Evolutionary conservation across 2,797 vertebrate genomes (phyloP).

Genomic region (Buphagus erythrorhynchus): DNA sequence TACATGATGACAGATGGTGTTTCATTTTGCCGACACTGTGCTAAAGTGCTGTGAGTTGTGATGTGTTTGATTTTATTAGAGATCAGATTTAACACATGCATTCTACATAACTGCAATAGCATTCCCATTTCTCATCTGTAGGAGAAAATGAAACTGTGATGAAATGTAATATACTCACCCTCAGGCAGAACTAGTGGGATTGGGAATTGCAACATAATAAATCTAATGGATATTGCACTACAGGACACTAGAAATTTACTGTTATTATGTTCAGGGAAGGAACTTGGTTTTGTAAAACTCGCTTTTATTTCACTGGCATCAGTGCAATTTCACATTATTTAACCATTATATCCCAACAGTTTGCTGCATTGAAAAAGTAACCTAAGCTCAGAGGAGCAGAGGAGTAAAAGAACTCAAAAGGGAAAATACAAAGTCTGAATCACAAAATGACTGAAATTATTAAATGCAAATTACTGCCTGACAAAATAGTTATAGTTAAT

Average conservation of each 20-base stretch:
- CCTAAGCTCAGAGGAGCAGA: conserved; percentile 36
- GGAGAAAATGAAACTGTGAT: conserved; percentile 99
- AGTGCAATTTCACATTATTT: conserved; percentile 82
- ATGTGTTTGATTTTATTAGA: conserved; percentile 99
- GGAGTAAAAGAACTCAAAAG: conserved; percentile 44
- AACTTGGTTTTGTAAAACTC: conserved; percentile 85
- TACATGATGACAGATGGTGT: conserved; percentile 93
- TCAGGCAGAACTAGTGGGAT: conserved; percentile 95
- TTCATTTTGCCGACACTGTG: conserved; percentile 91
- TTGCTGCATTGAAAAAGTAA: conserved; percentile 71
- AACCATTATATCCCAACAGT: conserved; percentile 80
- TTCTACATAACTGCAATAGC: conserved; percentile 94
- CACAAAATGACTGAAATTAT: conserved; percentile 47
- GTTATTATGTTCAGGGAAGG: conserved; percentile 85
- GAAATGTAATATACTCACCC: conserved; percentile 99
- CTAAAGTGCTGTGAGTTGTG: conserved; percentile 93
- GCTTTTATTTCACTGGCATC: conserved; percentile 86
- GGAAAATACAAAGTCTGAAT: conserved; percentile 41
- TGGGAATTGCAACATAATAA: conserved; percentile 98
- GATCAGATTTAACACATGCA: conserved; percentile 98
- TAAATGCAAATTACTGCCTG: conserved; percentile 52
- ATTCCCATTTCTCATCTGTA: conserved; percentile 97
- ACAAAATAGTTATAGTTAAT: conserved; percentile 27
- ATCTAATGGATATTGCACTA: conserved; percentile 99
- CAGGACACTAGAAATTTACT: conserved; percentile 87